Conservation (phyloP, 2,113 vertebrate genomes). For the Petroica traversi region DNA sequence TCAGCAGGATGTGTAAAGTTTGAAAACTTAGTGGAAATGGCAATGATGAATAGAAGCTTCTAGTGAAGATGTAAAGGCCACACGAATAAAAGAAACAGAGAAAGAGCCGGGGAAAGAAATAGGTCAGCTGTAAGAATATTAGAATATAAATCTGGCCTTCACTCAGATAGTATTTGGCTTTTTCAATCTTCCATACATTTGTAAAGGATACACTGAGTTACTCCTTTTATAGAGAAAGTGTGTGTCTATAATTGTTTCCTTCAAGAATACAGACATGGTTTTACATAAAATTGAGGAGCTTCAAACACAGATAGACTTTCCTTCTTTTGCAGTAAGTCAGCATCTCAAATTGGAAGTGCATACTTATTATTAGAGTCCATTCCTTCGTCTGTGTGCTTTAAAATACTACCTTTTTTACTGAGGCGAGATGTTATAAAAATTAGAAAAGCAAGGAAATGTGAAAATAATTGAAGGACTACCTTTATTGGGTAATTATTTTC, state of each 20-base stretch:
- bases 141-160: constrained; percentile 52
- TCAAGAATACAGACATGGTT: not conserved
- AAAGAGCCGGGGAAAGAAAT: not conserved
- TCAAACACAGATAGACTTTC: not conserved
- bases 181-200: constrained; percentile 7
- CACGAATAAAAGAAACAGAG: constrained; percentile 52
- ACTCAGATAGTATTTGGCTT: not conserved
- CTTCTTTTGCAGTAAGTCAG: not conserved
- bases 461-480: not conserved
- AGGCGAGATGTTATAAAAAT: not conserved
- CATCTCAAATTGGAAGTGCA: not conserved
- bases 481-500: not conserved
- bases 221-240: not conserved
- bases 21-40: constrained; percentile 41
- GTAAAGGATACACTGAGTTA: not conserved
- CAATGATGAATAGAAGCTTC: constrained; percentile 10
- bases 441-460: not conserved
- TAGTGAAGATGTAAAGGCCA: constrained; percentile 41
- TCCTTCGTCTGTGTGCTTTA: not conserved
- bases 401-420: not conserved
- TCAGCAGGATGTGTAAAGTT: not conserved
- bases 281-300: not conserved
- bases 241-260: not conserved
- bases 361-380: not conserved
- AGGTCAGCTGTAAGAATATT: constrained; percentile 38